Evolutionary conservation across 92 coral and sea anemone species (phyloP).

Genomic region (Blastomussa wellsi): DNA sequence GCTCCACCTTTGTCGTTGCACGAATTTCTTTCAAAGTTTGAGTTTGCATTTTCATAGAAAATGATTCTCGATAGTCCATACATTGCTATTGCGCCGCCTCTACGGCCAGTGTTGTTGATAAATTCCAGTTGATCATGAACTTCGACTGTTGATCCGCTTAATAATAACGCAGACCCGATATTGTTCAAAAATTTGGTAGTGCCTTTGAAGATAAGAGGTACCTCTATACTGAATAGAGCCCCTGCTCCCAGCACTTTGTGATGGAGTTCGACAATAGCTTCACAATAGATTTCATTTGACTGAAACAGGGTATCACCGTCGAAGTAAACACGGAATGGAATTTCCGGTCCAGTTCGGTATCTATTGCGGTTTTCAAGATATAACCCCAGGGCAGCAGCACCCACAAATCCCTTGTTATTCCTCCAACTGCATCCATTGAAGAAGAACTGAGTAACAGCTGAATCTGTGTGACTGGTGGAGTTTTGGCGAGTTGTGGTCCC

Average conservation of each 20-base stretch:
- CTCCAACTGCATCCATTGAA: slow-evolving; percentile 3
- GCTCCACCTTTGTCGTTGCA: slow-evolving; percentile 90
- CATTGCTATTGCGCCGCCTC: slow-evolving; percentile 93
- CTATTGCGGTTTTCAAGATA: slow-evolving; percentile 73
- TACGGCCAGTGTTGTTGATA: slow-evolving; percentile 63
- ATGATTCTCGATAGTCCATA: slow-evolving; percentile 74
- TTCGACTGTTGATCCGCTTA: slow-evolving; percentile 68
- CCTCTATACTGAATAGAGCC: slow-evolving; percentile 76
- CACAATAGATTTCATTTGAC: slow-evolving; percentile 48
- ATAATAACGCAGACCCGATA: slow-evolving; percentile 73
- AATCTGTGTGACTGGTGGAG: neutral
- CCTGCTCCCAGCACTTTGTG: no score
- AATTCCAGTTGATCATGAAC: slow-evolving; percentile 61
- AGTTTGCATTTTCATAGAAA: slow-evolving; percentile 55
- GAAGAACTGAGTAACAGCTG: neutral
- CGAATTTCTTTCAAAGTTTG: slow-evolving; percentile 59
- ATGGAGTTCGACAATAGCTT: no score
- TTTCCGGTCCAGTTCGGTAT: slow-evolving; percentile 78
- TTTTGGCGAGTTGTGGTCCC: slow-evolving; percentile 50
- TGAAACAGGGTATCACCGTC: slow-evolving; percentile 47
- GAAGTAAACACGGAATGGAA: slow-evolving; percentile 63
- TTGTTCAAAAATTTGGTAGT: slow-evolving; percentile 52
- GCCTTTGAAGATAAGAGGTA: slow-evolving; percentile 66
- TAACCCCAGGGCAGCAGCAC: slow-evolving; percentile 83
- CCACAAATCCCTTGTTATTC: slow-evolving; percentile 72